These are phyloP conservation scores for Drosophila sordidapex DNA, from an alignment of 2,888 invertebrate species.

Conservation along the genomic window DNA sequence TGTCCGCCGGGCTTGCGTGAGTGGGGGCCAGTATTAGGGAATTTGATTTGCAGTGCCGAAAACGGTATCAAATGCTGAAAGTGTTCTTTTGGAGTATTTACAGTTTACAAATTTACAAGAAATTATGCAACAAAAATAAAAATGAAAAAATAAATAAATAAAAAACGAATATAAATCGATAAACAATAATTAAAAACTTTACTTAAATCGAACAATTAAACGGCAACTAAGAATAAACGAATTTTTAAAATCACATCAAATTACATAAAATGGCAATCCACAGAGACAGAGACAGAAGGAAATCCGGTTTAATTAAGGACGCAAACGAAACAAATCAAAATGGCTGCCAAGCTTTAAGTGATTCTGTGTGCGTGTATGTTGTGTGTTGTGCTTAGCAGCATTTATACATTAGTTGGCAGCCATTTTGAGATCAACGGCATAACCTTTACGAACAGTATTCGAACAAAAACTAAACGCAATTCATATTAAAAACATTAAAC, in stretches of 20 bases:
- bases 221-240: conserved; percentile 42
- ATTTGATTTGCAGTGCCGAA: not conserved
- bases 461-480: conserved; percentile 37
- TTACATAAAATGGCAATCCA: conserved; percentile 42
- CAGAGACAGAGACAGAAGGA: conserved; percentile 18
- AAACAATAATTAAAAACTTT: conserved; percentile 39
- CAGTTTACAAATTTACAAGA: conserved; percentile 81
- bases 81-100: conserved; percentile 80
- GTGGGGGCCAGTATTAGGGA: conserved; percentile 2
- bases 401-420: conserved; percentile 52
- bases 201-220: conserved; percentile 20
- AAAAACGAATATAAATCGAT: conserved; percentile 30
- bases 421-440: conserved; percentile 49
- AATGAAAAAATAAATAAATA: conserved; percentile 11
- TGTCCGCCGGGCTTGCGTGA: conserved; percentile 7
- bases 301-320: conserved; percentile 20
- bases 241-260: conserved; percentile 52
- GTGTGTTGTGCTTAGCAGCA: conserved; percentile 53
- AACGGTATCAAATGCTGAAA: conserved; percentile 47
- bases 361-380: conserved; percentile 31
- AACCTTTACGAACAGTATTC: conserved; percentile 76
- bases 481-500: conserved; percentile 17
- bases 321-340: conserved; percentile 22
- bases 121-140: conserved; percentile 37
- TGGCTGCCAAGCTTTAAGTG: conserved; percentile 59